Evolutionary conservation across 2,113 vertebrate species (phyloP), one percentile per base, ranked within the genome.

Genomic region (Sturnus vulgaris): DNA sequence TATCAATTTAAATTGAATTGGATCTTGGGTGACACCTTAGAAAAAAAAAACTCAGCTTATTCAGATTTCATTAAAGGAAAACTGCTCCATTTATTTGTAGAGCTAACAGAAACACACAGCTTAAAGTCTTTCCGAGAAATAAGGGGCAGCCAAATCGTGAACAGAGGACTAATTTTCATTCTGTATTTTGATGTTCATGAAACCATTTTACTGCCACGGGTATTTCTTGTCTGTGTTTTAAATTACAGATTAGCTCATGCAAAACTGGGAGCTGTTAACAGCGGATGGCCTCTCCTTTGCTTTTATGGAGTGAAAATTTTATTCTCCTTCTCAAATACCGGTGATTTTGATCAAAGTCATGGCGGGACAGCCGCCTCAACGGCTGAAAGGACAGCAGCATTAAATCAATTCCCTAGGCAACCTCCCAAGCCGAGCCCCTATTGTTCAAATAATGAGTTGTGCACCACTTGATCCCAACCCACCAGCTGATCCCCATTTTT

Each of bases 391-490:
- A 93, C 82, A 86, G 89, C 82, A 82, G 92, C 93, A 70, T 95
- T 95, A 94, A 93, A 96, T 91, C 90, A 85, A 95, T 94, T 97
- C 89, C 95, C 94, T 68, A 95, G 94, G 96, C 96, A 97, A 57
- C 95, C 95, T 96, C 95, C 85, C 96, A 96, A 92, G 96, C 94
- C 3, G 78, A 89, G 92, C 37, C 61, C 40, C 88, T 84, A 94
- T 97, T 97, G 97, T 97, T 97, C 76, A 82, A 95, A 96, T 94
- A 97, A 97, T 97, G 97, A 97, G 96, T 83, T 96, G 95, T 93
- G 89, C 95, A 91, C 91, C 75, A 85, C 79, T 97, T 82, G 82
- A 86, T 92, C 92, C 93, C 90, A 92, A 93, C 49, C 88, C 95
- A 97, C 96, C 96, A 97, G 96, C 97, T 90, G 96, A 97, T 97